These are phyloP conservation scores for Micronisus gabar DNA, from an alignment of 2,113 vertebrate species.

Conservation along the genomic window DNA sequence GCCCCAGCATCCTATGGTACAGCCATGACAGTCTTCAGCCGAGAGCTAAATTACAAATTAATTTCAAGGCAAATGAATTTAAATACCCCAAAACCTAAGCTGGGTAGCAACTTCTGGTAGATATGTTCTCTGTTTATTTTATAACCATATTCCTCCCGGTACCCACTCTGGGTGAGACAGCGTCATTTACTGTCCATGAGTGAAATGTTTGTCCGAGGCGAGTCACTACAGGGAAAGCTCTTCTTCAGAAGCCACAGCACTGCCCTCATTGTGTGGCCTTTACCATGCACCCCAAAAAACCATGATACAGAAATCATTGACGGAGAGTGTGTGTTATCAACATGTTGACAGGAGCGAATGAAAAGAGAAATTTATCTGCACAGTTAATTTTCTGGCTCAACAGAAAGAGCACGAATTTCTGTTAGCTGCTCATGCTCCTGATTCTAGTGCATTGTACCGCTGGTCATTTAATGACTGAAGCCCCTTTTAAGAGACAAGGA, in stretches of 20 bases:
- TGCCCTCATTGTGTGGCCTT: not conserved
- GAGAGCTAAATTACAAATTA: too few species aligned
- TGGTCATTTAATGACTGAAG: too few species aligned
- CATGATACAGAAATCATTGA: not conserved
- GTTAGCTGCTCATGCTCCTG: not conserved
- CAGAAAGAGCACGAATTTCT: not conserved
- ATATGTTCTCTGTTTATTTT: not conserved
- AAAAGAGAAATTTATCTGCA: not conserved
- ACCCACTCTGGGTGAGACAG: not conserved
- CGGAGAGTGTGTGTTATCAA: not conserved
- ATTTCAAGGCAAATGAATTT: too few species aligned
- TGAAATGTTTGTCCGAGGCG: not conserved
- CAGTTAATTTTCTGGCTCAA: not conserved
- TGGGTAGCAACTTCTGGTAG: not conserved
- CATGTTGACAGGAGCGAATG: not conserved
- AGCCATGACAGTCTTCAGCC: not conserved
- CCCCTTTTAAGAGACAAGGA: not conserved
- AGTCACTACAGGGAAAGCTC: not conserved
- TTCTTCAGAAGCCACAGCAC: not conserved
- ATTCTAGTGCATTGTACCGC: not conserved
- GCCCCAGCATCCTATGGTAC: rapidly evolving
- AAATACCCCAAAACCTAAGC: too few species aligned
- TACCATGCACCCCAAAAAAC: not conserved
- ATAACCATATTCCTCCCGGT: not conserved
- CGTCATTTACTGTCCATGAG: not conserved